phyloP scores from a whole-genome alignment of 2,113 vertebrate genomes.

The Ictidomys tridecemlineatus region DNA sequence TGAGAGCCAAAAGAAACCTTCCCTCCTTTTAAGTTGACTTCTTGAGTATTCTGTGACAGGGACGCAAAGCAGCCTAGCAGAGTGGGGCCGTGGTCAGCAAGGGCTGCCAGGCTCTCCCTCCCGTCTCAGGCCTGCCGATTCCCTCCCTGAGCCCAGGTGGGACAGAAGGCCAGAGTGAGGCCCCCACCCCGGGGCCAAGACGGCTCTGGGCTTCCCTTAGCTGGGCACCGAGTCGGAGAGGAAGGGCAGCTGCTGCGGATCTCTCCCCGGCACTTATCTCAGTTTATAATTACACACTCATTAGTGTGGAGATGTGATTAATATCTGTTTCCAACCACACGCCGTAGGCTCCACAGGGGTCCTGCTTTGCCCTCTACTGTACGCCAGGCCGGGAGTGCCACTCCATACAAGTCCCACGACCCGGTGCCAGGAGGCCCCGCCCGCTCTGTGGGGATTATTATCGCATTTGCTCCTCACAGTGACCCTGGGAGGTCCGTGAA shows the following conservation, averaged over 20 bases:
- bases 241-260: fast-evolving
- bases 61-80: not conserved
- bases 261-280: slow-evolving; percentile 1
- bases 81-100: too few species aligned
- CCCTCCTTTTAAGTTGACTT: not conserved
- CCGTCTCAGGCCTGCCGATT: too few species aligned
- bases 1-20: not conserved
- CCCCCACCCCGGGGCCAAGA: not conserved
- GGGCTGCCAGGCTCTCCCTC: too few species aligned
- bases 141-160: not conserved
- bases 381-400: not conserved
- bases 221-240: not conserved
- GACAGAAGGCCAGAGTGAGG: not conserved
- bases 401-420: fast-evolving
- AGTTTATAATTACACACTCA: slow-evolving; percentile 54
- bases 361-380: not conserved
- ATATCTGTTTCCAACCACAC: not conserved
- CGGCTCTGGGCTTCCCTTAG: not conserved
- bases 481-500: not conserved
- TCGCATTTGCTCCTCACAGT: fast-evolving
- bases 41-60: too few species aligned
- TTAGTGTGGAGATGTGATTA: slow-evolving; percentile 37
- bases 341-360: not conserved
- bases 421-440: not conserved
- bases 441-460: not conserved